Base-by-base conservation (phyloP, 2,113 vertebrate genomes). In the Mobula hypostoma region DNA sequence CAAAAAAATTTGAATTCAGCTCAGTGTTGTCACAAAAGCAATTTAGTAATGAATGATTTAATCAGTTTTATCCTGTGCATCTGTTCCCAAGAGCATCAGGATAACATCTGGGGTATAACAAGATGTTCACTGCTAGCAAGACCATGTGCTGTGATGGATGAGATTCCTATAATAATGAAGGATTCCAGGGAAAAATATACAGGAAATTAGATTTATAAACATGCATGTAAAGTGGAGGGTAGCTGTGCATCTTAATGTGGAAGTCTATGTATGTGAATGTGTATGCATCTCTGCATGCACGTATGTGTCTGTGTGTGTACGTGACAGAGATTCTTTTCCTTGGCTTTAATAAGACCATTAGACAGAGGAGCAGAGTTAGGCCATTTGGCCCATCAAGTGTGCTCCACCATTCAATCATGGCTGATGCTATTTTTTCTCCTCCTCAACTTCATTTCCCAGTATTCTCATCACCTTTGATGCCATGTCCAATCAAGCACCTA, bases 31-130 rank as follows among this genome's bases (percentile, higher is more conserved):
- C 90, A 72, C 90, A 92, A 12, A 48, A 92, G 32, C 40, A 21
- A 92, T 92, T 40, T 72, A 27, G n/a, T 74, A 92, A 92, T 72
- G 90, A 48, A 72, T 72, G 21, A 92, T 72, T 91, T 91, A 70
- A 91, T 40, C 88, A 91, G 36, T 40, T 92, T 72, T 92, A 92
- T 72, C 36, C 36, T 66, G 14, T 92, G 36, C 66, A 92, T 92
- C 90, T 27, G 32, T 24, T 92, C 90, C 90, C 90, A 9, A 19
- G 90, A 72, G 90, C 90, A 72, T 72, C 36, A 40, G 32, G 19
- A 72, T 48, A 74, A 48, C 88, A 92, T 72, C 68, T 70, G 90
- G 66, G 66, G 32, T 27, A 72, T 48, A 74, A 74, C 24, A 74
- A 93, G 70, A 56, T 74, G 36, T 56, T 93, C 70, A 93, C 91